phyloP scores from a whole-genome alignment of 2,888 invertebrate species.

The Parnassius glacialis region DNA sequence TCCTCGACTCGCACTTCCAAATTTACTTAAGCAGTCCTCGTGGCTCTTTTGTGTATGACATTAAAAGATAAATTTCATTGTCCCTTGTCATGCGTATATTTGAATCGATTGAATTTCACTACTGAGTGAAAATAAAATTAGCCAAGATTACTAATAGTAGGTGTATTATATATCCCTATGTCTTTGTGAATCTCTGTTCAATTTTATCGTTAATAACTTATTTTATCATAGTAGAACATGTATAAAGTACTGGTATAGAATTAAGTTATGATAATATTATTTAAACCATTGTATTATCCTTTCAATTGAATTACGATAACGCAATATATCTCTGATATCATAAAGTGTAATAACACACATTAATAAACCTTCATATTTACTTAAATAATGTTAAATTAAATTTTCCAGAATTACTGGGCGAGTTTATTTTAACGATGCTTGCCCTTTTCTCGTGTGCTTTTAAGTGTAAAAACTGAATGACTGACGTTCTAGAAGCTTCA shows the following conservation, averaged over 20 bases:
- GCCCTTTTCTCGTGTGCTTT: no score
- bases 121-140: slow-evolving; percentile 10
- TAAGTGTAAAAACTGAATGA: no score
- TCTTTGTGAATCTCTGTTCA: neutral
- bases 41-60: slow-evolving; percentile 28
- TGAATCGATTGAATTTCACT: slow-evolving; percentile 5
- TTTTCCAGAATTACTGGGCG: no score
- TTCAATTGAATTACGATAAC: no score
- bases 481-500: no score
- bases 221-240: neutral
- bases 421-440: no score
- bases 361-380: neutral
- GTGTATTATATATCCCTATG: slow-evolving; percentile 4
- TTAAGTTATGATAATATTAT: no score
- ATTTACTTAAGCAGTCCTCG: slow-evolving; percentile 19
- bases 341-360: neutral
- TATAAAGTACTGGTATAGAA: neutral
- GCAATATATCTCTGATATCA: neutral
- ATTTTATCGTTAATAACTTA: neutral
- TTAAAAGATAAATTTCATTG: slow-evolving; percentile 32
- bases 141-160: slow-evolving; percentile 15
- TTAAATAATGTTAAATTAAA: no score
- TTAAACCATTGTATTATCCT: no score
- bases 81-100: slow-evolving; percentile 2
- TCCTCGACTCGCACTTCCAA: slow-evolving; percentile 26